Percentiles rank a stretch among this genome's conserved stretches.
These are phyloP conservation scores for Cottoperca gobio DNA, from an alignment of 2,797 vertebrate genomes.

Conservation along the genomic window DNA sequence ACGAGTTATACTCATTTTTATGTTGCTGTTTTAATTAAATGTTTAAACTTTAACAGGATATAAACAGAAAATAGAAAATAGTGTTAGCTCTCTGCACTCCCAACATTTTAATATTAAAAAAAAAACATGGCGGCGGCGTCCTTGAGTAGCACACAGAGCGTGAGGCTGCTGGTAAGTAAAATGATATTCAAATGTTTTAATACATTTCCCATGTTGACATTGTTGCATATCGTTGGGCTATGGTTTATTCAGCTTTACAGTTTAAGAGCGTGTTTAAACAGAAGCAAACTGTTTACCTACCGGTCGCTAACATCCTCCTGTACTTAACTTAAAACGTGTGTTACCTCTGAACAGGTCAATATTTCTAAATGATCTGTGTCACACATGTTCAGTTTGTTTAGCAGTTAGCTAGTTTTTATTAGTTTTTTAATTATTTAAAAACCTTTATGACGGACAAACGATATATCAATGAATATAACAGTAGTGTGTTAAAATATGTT, in stretches of 20 bases:
- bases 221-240: fast-evolving
- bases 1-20: fast-evolving
- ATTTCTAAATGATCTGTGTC: background rate
- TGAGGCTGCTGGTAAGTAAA: constrained; percentile 69
- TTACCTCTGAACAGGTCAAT: no score
- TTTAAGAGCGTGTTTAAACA: no score
- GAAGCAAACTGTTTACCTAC: background rate
- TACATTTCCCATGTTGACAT: background rate
- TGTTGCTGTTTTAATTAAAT: background rate
- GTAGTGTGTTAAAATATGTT: no score
- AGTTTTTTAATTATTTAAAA: background rate
- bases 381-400: no score
- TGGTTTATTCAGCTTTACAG: background rate
- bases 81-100: background rate
- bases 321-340: background rate
- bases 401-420: no score
- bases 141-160: constrained; percentile 70
- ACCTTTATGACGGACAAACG: background rate
- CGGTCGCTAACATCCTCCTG: background rate
- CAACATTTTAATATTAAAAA: background rate
- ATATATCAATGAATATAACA: no score
- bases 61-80: no score
- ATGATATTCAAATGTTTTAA: background rate
- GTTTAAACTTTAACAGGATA: background rate
- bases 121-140: constrained; percentile 87